A percentile compares a stretch with the other conserved stretches of the same genome.
These are phyloP conservation scores for Cotesia chilonis DNA, from an alignment of 1,140 invertebrate species.

Conservation along the genomic window DNA sequence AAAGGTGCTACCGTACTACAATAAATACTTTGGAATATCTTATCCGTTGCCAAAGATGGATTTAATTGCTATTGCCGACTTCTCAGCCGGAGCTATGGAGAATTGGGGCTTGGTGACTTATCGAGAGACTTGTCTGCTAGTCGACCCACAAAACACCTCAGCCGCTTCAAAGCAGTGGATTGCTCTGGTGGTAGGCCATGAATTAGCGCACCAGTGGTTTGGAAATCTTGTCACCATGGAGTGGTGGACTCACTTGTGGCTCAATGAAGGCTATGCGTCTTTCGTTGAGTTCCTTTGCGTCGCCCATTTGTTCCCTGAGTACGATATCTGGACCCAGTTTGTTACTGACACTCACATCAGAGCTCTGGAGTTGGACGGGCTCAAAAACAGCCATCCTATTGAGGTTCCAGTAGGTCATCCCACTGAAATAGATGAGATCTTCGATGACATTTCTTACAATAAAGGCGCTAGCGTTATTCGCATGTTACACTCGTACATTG, in stretches of 20 bases:
- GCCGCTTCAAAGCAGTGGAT: slow-evolving; percentile 86
- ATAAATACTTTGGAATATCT: slow-evolving; percentile 92
- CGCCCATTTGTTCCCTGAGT: slow-evolving; percentile 87
- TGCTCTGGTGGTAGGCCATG: slow-evolving; percentile 87
- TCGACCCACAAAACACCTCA: slow-evolving; percentile 86
- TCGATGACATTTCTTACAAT: slow-evolving; percentile 94
- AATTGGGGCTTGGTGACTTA: slow-evolving; percentile 93
- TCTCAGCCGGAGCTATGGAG: slow-evolving; percentile 93
- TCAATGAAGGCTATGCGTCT: slow-evolving; percentile 93
- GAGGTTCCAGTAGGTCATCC: slow-evolving; percentile 90
- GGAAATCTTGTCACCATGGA: slow-evolving; percentile 93
- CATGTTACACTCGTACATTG: slow-evolving; percentile 96
- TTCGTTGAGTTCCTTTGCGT: slow-evolving; percentile 91
- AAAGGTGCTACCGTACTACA: slow-evolving; percentile 90
- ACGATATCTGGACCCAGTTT: slow-evolving; percentile 94
- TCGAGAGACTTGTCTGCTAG: slow-evolving; percentile 83
- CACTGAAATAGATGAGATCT: slow-evolving; percentile 93
- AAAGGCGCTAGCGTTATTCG: slow-evolving; percentile 94
- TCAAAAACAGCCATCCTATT: slow-evolving; percentile 91
- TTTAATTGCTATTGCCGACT: slow-evolving; percentile 93
- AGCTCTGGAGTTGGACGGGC: slow-evolving; percentile 87
- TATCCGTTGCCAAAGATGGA: slow-evolving; percentile 97
- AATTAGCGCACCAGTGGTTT: slow-evolving; percentile 91
- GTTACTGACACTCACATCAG: slow-evolving; percentile 83
- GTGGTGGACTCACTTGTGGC: slow-evolving; percentile 85